Percentiles rank a stretch among this genome's conserved stretches.
phyloP scores from a whole-genome alignment of 2,113 vertebrate genomes.

The Pan paniscus region DNA sequence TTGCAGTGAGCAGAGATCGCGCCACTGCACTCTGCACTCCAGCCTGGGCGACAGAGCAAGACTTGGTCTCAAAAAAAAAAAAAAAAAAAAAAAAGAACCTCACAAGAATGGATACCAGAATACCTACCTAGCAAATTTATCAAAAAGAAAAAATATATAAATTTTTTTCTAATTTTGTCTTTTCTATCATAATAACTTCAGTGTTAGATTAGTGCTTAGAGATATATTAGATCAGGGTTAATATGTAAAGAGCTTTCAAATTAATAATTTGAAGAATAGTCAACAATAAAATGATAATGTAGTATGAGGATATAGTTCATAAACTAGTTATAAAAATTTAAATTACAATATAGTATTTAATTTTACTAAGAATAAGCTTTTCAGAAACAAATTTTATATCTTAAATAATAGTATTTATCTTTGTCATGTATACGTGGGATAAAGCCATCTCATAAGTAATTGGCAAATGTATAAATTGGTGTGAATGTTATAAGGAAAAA shows the following conservation, averaged over 20 bases:
- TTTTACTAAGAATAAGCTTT: not conserved
- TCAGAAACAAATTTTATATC: not conserved
- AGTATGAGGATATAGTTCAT: not conserved
- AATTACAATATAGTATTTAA: not conserved
- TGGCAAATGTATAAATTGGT: not conserved
- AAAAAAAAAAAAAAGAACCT: too few relatives aligned
- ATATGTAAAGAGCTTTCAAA: not conserved
- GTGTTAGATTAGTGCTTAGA: not conserved
- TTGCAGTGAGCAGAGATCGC: too few relatives aligned
- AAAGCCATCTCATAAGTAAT: not conserved
- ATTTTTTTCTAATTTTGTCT: not conserved
- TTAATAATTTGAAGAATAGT: not conserved
- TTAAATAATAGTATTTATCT: not conserved
- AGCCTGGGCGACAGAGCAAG: too few relatives aligned
- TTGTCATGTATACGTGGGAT: not conserved
- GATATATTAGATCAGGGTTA: not conserved
- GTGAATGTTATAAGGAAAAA: not conserved
- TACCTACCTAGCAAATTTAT: not conserved
- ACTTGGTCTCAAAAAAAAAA: too few relatives aligned
- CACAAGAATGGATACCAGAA: not conserved
- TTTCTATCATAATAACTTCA: not conserved
- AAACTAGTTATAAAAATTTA: not conserved
- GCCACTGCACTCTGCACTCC: too few relatives aligned
- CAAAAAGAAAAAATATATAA: not conserved
- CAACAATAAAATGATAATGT: not conserved